Evolutionary conservation across 2,797 vertebrate genomes (phyloP).

Genomic region (Diglossa cyanea): DNA sequence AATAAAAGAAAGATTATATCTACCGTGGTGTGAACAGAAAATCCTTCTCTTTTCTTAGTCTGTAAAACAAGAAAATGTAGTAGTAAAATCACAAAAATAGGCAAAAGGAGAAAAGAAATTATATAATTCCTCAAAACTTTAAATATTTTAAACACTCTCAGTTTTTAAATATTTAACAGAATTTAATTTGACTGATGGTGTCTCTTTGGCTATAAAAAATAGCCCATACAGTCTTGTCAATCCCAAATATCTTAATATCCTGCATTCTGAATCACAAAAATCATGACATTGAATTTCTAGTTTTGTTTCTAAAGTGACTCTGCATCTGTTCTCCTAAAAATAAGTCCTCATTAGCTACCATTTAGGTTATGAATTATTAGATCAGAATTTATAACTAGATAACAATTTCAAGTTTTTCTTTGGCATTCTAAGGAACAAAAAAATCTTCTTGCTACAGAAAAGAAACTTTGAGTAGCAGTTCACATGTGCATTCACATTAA

Average conservation of each 20-base stretch:
- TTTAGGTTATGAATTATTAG: slow-evolving; percentile 45
- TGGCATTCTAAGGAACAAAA: not conserved
- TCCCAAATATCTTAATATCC: not conserved
- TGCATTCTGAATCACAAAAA: slow-evolving; percentile 18
- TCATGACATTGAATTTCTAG: slow-evolving; percentile 1
- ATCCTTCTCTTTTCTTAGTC: not conserved
- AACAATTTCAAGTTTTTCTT: slow-evolving; percentile 1
- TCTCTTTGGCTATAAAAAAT: not conserved
- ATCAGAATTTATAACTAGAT: slow-evolving; percentile 19
- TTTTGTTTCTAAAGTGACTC: slow-evolving; percentile 9
- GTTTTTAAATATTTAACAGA: not conserved
- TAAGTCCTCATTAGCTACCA: slow-evolving; percentile 47
- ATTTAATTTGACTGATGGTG: not conserved
- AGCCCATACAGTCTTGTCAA: not conserved
- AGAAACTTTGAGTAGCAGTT: not conserved
- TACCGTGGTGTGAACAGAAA: not conserved
- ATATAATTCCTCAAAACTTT: not conserved
- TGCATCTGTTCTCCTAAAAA: slow-evolving; percentile 57
- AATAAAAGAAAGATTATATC: not conserved
- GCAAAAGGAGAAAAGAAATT: not conserved
- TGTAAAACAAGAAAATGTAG: not conserved
- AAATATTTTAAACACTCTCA: not conserved
- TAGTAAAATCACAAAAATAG: not conserved
- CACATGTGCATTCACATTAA: not conserved
- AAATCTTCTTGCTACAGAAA: not conserved